phyloP scores from a whole-genome alignment of 2,797 vertebrate genomes.

The Selene dorsalis region DNA sequence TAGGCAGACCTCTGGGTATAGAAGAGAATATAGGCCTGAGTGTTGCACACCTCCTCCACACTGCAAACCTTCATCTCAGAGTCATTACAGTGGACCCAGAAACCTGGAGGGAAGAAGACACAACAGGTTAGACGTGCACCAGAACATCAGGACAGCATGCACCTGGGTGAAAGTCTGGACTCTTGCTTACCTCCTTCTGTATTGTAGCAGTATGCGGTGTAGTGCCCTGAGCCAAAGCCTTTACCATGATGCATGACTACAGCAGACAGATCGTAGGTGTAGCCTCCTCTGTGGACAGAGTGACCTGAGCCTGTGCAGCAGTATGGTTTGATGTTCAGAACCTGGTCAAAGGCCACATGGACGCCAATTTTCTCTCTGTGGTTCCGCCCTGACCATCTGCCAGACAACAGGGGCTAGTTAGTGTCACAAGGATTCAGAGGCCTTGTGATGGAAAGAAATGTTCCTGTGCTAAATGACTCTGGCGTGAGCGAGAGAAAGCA shows the following conservation, averaged over 20 bases:
- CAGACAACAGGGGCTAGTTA: slow-evolving; percentile 55
- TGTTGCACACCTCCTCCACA: slow-evolving; percentile 99
- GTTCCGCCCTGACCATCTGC: slow-evolving; percentile 99
- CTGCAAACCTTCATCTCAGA: slow-evolving; percentile 99
- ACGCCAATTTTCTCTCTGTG: slow-evolving; percentile 99
- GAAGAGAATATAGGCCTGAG: slow-evolving; percentile 99
- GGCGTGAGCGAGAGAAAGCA: neutral
- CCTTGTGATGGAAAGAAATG: neutral
- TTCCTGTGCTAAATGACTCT: neutral
- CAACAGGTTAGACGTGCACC: neutral
- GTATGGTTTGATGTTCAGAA: slow-evolving; percentile 98
- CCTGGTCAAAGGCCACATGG: slow-evolving; percentile 98
- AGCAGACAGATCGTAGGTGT: slow-evolving; percentile 97
- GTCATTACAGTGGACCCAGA: slow-evolving; percentile 99
- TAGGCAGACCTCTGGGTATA: slow-evolving; percentile 97
- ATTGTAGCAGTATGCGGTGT: slow-evolving; percentile 99
- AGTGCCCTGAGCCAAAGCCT: slow-evolving; percentile 99
- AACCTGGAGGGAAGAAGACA: slow-evolving; percentile 83
- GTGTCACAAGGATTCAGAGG: slow-evolving; percentile 16
- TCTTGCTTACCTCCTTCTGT: slow-evolving; percentile 96
- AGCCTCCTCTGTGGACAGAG: slow-evolving; percentile 91
- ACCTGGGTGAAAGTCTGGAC: neutral
- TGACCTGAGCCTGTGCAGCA: slow-evolving; percentile 93
- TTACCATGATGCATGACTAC: slow-evolving; percentile 99
- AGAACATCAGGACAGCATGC: neutral